Evolutionary conservation across 2,797 vertebrate genomes (phyloP).

Genomic region (Syngnathus acus): DNA sequence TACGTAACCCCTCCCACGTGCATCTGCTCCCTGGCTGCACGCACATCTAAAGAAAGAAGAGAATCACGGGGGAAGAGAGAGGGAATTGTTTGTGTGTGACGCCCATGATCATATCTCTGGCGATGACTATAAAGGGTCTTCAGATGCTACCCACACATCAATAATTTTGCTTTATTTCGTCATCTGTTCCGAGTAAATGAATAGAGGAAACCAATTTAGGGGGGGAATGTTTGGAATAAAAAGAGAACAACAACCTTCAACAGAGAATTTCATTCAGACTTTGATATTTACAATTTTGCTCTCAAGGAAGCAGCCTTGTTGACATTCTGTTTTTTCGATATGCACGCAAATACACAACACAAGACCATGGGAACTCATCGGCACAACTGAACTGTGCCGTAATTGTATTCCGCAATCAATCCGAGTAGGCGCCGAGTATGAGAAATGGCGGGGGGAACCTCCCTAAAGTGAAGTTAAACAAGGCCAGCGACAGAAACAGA

Average conservation of each 20-base stretch:
- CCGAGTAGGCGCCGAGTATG: slow-evolving; percentile 20
- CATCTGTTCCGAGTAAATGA: slow-evolving; percentile 44
- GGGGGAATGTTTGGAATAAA: not conserved
- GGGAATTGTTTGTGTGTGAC: slow-evolving; percentile 41
- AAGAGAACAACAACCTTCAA: not conserved
- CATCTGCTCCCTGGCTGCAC: slow-evolving; percentile 93
- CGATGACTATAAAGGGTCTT: slow-evolving; percentile 63
- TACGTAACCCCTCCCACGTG: slow-evolving; percentile 88
- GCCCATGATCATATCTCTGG: slow-evolving; percentile 48
- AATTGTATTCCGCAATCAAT: slow-evolving; percentile 18
- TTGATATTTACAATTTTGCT: slow-evolving; percentile 27
- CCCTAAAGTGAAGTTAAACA: slow-evolving; percentile 51
- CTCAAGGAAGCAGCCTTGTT: slow-evolving; percentile 29
- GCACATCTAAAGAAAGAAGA: slow-evolving; percentile 75
- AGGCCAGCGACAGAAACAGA: slow-evolving; percentile 50
- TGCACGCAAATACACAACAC: slow-evolving; percentile 27
- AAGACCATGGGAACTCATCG: slow-evolving; percentile 26
- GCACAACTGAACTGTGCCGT: slow-evolving; percentile 17
- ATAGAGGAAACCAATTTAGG: slow-evolving; percentile 11
- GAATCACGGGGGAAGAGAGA: slow-evolving; percentile 21
- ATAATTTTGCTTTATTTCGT: slow-evolving; percentile 47
- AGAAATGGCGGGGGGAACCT: slow-evolving; percentile 28
- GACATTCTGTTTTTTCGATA: slow-evolving; percentile 29
- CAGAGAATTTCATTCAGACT: not conserved
- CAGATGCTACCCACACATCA: slow-evolving; percentile 63